Evolutionary conservation across 2,888 invertebrate species (phyloP), one percentile per base, ranked within the genome.

Genomic region (Branchinecta sandiegonensis): DNA sequence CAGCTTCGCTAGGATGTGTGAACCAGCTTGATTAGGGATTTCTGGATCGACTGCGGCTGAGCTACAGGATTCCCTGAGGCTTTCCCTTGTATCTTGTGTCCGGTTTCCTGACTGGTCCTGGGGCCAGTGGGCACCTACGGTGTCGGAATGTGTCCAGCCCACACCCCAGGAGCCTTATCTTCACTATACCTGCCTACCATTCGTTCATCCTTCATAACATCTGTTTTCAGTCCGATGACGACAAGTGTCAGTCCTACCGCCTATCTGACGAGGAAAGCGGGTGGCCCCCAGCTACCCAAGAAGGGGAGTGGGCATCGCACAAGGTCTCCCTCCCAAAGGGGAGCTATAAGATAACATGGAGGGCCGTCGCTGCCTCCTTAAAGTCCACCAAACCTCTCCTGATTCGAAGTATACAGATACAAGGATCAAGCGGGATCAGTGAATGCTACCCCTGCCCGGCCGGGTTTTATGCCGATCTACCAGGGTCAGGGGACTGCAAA

Each of bases 301-400:
- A 80, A 70, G 80, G 80, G 5, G 76, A 79, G 70, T 81, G 81
- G 81, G 74, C 76, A 70, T 76, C 76, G 12, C 75, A 50, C 63
- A 71, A 77, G 68, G 75, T 81, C 2, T 73, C 76, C 6, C 74
- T 83, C 65, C 78, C 78, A 69, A 74, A 78, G 3, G 82, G 82
- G 2, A 76, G 80, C 67, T 83, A 83, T 74, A 78, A 82, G 47
- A 76, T 83, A 14, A 79, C 79, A 68, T 83, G 83, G 83, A 80
- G 79, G 72, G 80, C 80, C 0, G 77, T 81, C 68, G 80, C 80
- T 37, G 77, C 78, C 68, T 73, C 76, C 46, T 73, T 76, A 17
- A 75, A 74, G 48, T 72, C 73, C 68, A 74, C 76, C 13, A 78
- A 78, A 70, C 79, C 80, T n/a, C 76, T 80, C 7, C 73, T 79